Percentiles rank a stretch among this genome's conserved stretches.
Conservation (phyloP, 2,888 invertebrate genomes). For the Microlaimidae sp. region DNA sequence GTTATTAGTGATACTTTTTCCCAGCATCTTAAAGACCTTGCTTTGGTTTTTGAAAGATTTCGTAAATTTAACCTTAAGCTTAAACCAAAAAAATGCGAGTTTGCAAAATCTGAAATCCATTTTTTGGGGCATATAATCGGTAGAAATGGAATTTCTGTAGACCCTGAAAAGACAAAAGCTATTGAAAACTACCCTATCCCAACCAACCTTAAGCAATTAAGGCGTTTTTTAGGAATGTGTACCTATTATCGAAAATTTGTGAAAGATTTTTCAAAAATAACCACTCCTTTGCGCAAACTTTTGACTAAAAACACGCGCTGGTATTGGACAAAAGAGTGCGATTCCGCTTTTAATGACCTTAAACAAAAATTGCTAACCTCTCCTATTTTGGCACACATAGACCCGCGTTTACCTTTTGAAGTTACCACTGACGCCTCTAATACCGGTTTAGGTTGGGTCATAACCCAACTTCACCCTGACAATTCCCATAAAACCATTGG, state of each 20-base stretch:
- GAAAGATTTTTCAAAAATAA: neutral
- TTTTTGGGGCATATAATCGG: slow-evolving; percentile 1
- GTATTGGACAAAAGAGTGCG: too few species aligned
- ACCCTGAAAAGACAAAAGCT: neutral
- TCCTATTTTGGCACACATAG: too few species aligned
- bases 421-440: too few species aligned
- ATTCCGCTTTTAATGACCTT: too few species aligned
- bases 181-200: neutral
- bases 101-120: neutral
- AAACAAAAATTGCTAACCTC: too few species aligned
- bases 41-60: neutral
- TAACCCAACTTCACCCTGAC: too few species aligned
- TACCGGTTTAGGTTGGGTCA: too few species aligned
- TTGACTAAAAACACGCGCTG: too few species aligned
- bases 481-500: too few species aligned
- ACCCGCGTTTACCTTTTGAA: too few species aligned
- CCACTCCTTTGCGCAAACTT: neutral
- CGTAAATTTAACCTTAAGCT: neutral
- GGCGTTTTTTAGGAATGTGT: neutral
- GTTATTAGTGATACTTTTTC: neutral
- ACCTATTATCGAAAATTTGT: neutral
- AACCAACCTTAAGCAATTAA: neutral
- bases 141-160: neutral
- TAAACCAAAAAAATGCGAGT: neutral
- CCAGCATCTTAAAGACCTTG: neutral